phyloP scores from a whole-genome alignment of 1,140 invertebrate genomes.

The Lanistes nyassanus region DNA sequence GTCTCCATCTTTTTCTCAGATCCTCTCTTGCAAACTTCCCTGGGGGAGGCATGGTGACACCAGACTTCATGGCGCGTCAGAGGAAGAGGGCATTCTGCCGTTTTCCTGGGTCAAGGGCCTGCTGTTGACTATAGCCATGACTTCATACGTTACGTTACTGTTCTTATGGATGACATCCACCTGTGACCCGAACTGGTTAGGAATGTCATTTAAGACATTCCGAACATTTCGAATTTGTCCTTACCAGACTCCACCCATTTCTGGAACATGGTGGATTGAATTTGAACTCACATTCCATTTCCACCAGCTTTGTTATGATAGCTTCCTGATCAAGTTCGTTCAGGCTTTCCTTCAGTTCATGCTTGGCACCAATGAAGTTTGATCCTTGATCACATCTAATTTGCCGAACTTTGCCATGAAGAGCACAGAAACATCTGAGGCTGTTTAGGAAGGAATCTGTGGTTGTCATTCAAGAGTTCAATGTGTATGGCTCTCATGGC shows the following conservation, averaged over 20 bases:
- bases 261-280: constrained; percentile 33
- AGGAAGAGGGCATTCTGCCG: constrained; percentile 27
- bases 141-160: constrained; percentile 41
- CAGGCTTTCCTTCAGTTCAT: constrained; percentile 27
- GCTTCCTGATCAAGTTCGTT: background rate
- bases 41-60: constrained; percentile 24
- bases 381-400: constrained; percentile 33
- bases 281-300: constrained; percentile 26
- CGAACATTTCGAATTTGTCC: constrained; percentile 36
- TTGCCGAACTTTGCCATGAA: constrained; percentile 31
- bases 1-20: constrained; percentile 37
- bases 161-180: constrained; percentile 18
- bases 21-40: constrained; percentile 32
- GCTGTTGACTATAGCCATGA: constrained; percentile 38
- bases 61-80: constrained; percentile 39
- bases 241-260: constrained; percentile 41
- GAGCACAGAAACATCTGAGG: constrained; percentile 33
- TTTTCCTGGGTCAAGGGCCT: too few relatives aligned
- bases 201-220: constrained; percentile 23
- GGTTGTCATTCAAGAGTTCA: constrained; percentile 36
- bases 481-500: constrained; percentile 38
- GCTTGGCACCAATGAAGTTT: constrained; percentile 33
- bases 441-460: constrained; percentile 44
- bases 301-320: background rate
- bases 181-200: background rate